A percentile compares a stretch with the other conserved stretches of the same genome.
Evolutionary conservation across 2,113 vertebrate genomes (phyloP).

Genomic region (Channa maculata): DNA sequence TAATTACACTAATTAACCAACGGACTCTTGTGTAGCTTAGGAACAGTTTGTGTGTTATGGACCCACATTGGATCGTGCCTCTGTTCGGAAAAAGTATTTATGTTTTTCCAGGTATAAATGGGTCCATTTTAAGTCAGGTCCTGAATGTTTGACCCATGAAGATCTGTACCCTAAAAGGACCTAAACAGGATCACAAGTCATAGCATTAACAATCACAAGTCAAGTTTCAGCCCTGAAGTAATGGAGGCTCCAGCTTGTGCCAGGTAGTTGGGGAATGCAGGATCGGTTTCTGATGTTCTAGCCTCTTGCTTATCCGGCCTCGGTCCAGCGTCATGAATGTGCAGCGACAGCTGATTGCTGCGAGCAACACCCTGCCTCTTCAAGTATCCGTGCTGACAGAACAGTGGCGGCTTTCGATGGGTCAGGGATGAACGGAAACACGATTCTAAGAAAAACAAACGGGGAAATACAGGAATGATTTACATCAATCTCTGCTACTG

Average conservation of each 20-base stretch:
- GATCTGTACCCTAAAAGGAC: neutral
- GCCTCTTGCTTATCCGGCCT: slow-evolving; percentile 32
- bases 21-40: no score
- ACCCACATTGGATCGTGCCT: no score
- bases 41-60: no score
- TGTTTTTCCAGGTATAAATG: no score
- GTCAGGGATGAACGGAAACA: slow-evolving; percentile 93
- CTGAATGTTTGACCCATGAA: no score
- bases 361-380: slow-evolving; percentile 84
- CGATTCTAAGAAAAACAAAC: slow-evolving; percentile 83
- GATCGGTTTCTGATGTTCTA: slow-evolving; percentile 3
- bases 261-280: slow-evolving; percentile 54
- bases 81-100: no score
- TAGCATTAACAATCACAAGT: slow-evolving; percentile 69
- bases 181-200: slow-evolving; percentile 10
- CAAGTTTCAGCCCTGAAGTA: slow-evolving; percentile 86
- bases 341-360: slow-evolving; percentile 68
- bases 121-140: no score
- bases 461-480: neutral
- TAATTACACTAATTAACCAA: no score
- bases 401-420: slow-evolving; percentile 88
- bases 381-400: slow-evolving; percentile 90
- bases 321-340: slow-evolving; percentile 63
- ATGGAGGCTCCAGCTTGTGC: slow-evolving; percentile 71
- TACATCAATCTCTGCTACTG: neutral